These are phyloP conservation scores for Borostomias antarcticus DNA, from an alignment of 2,797 vertebrate genomes.

Conservation along the genomic window DNA sequence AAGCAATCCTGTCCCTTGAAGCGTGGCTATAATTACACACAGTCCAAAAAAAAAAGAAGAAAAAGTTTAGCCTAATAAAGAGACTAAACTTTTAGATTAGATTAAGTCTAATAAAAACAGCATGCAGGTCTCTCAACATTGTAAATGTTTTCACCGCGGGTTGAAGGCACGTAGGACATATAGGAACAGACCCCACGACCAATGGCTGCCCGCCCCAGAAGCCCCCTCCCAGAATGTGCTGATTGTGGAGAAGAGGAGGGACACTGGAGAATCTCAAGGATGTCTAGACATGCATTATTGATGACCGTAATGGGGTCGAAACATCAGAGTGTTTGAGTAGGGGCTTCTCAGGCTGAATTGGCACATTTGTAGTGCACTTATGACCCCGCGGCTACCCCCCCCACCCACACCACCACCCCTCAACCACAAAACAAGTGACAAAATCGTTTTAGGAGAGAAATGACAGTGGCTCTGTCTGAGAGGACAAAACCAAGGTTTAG, in stretches of 20 bases:
- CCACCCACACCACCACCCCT: neutral
- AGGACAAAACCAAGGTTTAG: neutral
- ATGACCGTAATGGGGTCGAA: constrained; percentile 65
- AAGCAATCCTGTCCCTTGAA: constrained; percentile 20
- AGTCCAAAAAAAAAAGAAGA: too few relatives aligned
- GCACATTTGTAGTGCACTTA: constrained; percentile 49
- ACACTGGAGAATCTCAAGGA: constrained; percentile 48
- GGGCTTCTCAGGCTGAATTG: constrained; percentile 43
- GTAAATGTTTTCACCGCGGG: too few relatives aligned
- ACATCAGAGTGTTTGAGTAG: constrained; percentile 34
- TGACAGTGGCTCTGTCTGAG: neutral
- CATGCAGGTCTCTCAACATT: constrained; percentile 7
- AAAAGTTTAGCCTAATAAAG: too few relatives aligned
- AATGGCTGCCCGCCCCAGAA: constrained; percentile 42
- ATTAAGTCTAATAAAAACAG: constrained; percentile 37
- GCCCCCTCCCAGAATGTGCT: constrained; percentile 59
- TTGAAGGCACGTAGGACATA: neutral
- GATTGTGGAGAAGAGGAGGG: constrained; percentile 46
- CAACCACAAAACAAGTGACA: constrained; percentile 19
- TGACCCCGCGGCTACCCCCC: neutral
- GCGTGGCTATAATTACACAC: constrained; percentile 32
- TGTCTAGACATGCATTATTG: constrained; percentile 67
- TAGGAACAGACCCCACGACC: neutral
- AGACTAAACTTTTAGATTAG: constrained; percentile 34
- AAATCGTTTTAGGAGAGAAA: neutral